Evolutionary conservation across 2,113 vertebrate species (phyloP), one percentile per base, ranked within the genome.

Genomic region (Chionodraco myersi): DNA sequence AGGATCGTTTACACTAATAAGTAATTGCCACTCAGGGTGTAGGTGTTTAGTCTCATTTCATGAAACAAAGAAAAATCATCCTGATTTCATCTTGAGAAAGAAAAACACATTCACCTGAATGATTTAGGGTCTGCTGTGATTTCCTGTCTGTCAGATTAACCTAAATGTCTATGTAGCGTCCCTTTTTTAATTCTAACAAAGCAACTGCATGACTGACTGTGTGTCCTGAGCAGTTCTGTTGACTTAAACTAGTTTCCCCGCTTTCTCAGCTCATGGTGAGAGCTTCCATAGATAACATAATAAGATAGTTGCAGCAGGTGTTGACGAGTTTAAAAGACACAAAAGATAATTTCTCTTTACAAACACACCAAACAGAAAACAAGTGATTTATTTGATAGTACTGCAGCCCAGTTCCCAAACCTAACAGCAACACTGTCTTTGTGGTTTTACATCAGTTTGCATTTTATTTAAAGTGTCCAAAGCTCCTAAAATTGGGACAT

Each of bases 371-470:
- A 53, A 49, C 52, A 18, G 5, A 8, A 64, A 49, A 44, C 34
- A 56, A 41, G 61, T 52, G 34, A 56, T 34, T 51, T 26, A 26
- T 60, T 75, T 51, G 26, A 21, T 48, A 65, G 30, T 72, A 53
- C 36, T 15, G 5, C 8, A 18, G 16, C 13, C 21, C 58, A 63
- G 48, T 47, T 63, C 59, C 71, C 53, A 76, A 79, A 83, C 41
- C n/a, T 61, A 72, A 16, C 48, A 70, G 81, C 85, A 88, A 83
- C 81, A 47, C 85, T 90, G 75, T 88, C 83, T 89, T 91, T 91
- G 89, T 90, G 84, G 90, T 92, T 90, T 53, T 81, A 30, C 23
- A 72, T 74, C 1, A 41, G 58, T 45, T 58, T 82, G 14, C 13
- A 1, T 68, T 73, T 76, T 0, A 30, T 49, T 44, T 57, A 62